Percentiles rank a stretch among this genome's conserved stretches.
Evolutionary conservation across 1,140 invertebrate genomes (phyloP).

Genomic region (Drosophila cardini): DNA sequence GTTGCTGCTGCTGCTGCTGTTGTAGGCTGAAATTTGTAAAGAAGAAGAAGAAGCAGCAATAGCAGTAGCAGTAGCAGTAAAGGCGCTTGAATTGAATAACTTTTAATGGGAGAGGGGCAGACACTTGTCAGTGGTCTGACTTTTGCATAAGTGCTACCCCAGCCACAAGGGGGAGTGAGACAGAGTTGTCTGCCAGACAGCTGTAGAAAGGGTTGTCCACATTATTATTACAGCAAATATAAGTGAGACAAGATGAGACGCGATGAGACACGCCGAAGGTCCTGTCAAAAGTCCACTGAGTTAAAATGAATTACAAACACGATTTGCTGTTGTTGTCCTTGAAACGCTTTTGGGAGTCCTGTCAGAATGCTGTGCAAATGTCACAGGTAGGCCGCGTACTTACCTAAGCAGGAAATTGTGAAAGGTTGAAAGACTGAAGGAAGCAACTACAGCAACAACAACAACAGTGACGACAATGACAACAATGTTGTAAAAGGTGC

Average conservation of each 20-base stretch:
- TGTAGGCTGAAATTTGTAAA: conserved; percentile 24
- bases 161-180: neutral
- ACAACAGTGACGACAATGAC: neutral
- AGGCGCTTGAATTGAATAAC: conserved; percentile 70
- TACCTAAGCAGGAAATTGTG: conserved; percentile 35
- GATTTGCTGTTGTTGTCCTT: conserved; percentile 80
- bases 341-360: conserved; percentile 38
- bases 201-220: conserved; percentile 50
- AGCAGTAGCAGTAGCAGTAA: conserved; percentile 31
- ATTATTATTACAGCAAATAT: conserved; percentile 49
- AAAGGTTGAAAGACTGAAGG: conserved; percentile 38
- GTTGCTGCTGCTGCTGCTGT: neutral
- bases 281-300: conserved; percentile 47
- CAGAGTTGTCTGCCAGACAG: conserved; percentile 43
- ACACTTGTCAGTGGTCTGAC: conserved; percentile 44
- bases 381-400: conserved; percentile 66
- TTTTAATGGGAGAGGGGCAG: conserved; percentile 35
- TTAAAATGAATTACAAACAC: conserved; percentile 83
- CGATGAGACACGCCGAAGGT: neutral
- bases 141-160: conserved; percentile 58
- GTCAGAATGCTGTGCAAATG: conserved; percentile 66
- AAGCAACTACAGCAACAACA: conserved; percentile 2
- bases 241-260: neutral
- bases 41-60: conserved; percentile 50
- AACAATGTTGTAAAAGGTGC: conserved; percentile 43